Percentiles rank a stretch among this genome's conserved stretches.
These are phyloP conservation scores for Motacilla alba DNA, from an alignment of 2,113 vertebrate genomes.

Conservation along the genomic window DNA sequence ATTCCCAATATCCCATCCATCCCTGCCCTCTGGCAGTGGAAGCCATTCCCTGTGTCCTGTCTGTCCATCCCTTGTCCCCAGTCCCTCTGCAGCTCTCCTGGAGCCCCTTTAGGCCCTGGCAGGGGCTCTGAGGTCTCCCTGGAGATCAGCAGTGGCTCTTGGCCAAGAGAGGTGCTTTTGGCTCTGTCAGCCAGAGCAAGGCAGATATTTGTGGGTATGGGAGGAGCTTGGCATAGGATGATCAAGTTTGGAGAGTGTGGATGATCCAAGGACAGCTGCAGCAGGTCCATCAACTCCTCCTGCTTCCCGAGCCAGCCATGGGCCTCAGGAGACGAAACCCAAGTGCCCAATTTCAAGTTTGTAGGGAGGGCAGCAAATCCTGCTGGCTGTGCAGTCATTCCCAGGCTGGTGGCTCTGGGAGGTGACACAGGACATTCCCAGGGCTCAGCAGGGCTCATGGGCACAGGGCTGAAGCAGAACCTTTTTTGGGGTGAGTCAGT, in stretches of 20 bases:
- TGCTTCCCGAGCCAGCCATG: rapidly evolving
- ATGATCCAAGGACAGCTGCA: neutral
- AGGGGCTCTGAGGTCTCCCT: neutral
- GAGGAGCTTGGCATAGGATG: neutral
- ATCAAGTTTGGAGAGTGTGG: neutral
- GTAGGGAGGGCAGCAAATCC: neutral
- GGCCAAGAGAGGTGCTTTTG: neutral
- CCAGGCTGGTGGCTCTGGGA: neutral
- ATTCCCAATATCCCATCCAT: neutral
- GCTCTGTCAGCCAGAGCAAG: neutral
- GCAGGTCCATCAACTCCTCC: neutral
- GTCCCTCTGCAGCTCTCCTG: neutral
- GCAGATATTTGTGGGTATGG: neutral
- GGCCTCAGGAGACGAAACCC: neutral
- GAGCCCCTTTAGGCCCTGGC: neutral
- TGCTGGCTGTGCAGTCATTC: neutral
- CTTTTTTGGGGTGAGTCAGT: too few species aligned
- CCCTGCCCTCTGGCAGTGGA: neutral
- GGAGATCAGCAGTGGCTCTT: neutral
- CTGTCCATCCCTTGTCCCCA: neutral
- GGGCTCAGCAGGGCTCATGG: neutral
- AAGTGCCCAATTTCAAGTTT: neutral
- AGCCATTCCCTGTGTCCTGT: neutral
- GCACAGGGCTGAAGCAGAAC: neutral
- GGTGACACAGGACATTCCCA: neutral